A percentile compares a stretch with the other conserved stretches of the same genome.
Evolutionary conservation across 1,140 invertebrate genomes (phyloP).

Genomic region (Radopholus similis): DNA sequence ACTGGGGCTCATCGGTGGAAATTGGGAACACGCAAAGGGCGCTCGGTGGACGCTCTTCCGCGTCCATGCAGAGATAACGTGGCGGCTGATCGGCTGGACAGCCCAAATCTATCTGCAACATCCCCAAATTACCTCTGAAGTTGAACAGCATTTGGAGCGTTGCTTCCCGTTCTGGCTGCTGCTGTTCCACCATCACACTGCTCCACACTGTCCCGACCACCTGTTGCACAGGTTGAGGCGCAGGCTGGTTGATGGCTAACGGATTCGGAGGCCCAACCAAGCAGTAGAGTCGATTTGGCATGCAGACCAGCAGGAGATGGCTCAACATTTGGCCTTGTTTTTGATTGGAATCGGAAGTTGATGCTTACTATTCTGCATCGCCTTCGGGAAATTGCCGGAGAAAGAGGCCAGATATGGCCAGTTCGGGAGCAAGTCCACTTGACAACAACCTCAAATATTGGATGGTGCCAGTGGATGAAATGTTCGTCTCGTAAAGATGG

Average conservation of each 20-base stretch:
- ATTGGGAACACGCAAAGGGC: conserved; percentile 22
- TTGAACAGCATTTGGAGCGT: conserved; percentile 30
- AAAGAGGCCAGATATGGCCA: conserved; percentile 22
- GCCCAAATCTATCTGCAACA: background rate
- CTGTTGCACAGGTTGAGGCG: conserved; percentile 8
- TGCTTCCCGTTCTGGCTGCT: conserved; percentile 1
- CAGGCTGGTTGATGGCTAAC: conserved; percentile 9
- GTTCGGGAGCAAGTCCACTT: conserved; percentile 4
- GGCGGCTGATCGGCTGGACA: conserved; percentile 12
- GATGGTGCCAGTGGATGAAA: conserved; percentile 16
- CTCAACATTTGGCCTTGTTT: conserved; percentile 3
- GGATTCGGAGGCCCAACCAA: conserved; percentile 27
- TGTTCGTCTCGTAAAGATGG: conserved; percentile 27
- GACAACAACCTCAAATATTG: conserved; percentile 22
- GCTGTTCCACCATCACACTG: conserved; percentile 23
- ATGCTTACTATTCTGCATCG: conserved; percentile 22
- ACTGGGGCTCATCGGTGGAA: conserved; percentile 10
- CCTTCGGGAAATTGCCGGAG: conserved; percentile 24
- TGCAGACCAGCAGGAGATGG: conserved; percentile 28
- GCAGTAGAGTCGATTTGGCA: conserved; percentile 25
- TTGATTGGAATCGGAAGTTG: background rate
- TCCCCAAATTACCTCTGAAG: background rate
- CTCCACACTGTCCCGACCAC: conserved; percentile 38
- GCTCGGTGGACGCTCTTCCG: conserved; percentile 19
- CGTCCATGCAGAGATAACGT: conserved; percentile 22